Evolutionary conservation across 1,140 invertebrate species (phyloP), one percentile per base, ranked within the genome.

Genomic region (Zelostemma sp.): DNA sequence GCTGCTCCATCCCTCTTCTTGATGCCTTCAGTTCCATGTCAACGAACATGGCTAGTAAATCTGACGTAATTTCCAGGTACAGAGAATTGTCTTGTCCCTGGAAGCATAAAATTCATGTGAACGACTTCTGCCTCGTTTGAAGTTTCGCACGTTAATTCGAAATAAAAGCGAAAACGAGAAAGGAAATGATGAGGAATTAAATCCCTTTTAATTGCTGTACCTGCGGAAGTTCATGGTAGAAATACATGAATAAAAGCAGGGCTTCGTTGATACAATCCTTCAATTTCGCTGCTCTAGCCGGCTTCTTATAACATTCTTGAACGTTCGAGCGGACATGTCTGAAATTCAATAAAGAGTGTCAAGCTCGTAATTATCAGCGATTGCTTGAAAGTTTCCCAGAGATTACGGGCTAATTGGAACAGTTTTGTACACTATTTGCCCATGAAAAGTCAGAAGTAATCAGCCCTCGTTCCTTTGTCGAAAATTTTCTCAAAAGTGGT

Each of bases 1-100:
- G 60, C 72, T 79, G 75, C 54, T 86, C 86, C 49, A 47, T 80
- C 8, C 77, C 79, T 51, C 78, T 75, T 50, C 68, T 84, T 56
- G 85, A 87, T 21, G 81, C 77, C 66, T 81, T 82, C 50, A 87
- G 69, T 75, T 87, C 86, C 78, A 86, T 80, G 59, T 87, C 86
- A 68, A 87, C 80, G 46, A 85, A 86, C 64, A 85, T 73, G 6
- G 85, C 82, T 57, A 87, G 56, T 25, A 87, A 68, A 63, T 86
- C 80, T 9, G 85, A 85, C 85, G 86, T 87, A 21, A 78, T 76
- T 47, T 83, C 79, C 58, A 86, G 75, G 69, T 87, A 87, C 38
- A 64, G 51, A 40, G 73, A 72, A 41, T 72, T 74, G 68, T 85
- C 79, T 46, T 76, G 46, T 16, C 78, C 76, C 85, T 86, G 68